Conservation (phyloP, 2,797 vertebrate genomes). For the Sparus aurata region DNA sequence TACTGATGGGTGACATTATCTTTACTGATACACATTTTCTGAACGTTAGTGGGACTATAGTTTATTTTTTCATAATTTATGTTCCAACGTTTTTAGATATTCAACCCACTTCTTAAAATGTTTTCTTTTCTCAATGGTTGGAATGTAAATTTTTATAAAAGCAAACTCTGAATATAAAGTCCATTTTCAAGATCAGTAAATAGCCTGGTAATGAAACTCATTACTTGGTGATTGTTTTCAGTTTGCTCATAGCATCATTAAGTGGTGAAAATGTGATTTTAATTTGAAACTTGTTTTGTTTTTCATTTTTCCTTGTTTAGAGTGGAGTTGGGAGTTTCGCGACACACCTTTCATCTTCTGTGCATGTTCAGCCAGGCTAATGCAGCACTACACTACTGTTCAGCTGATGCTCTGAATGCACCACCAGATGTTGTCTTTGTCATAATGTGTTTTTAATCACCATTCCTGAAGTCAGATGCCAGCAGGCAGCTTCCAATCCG, state of each 20-base stretch:
- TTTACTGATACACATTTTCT: neutral
- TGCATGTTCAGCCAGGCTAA: constrained; percentile 54
- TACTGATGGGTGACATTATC: neutral
- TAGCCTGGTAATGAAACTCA: constrained; percentile 40
- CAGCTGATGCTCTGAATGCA: constrained; percentile 65
- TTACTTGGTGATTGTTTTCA: constrained; percentile 39
- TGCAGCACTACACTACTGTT: constrained; percentile 63
- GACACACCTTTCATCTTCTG: constrained; percentile 61
- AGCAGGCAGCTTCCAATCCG: constrained; percentile 76
- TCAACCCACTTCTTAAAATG: neutral
- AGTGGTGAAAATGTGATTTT: constrained; percentile 42
- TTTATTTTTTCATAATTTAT: neutral
- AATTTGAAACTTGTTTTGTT: constrained; percentile 39
- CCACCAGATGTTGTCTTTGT: constrained; percentile 84
- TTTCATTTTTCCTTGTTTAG: constrained; percentile 36
- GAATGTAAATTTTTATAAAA: neutral
- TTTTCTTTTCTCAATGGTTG: constrained; percentile 1
- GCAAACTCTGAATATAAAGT: neutral
- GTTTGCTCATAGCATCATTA: constrained; percentile 34
- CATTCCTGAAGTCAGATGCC: constrained; percentile 82
- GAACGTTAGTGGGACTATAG: neutral
- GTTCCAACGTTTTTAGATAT: neutral
- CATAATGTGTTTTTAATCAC: constrained; percentile 89
- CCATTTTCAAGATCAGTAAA: constrained; percentile 20
- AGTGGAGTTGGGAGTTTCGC: constrained; percentile 38